Percentiles rank a stretch among this genome's conserved stretches.
Conservation (phyloP, 2,888 invertebrate species). For the Lithophane semibrunnea region DNA sequence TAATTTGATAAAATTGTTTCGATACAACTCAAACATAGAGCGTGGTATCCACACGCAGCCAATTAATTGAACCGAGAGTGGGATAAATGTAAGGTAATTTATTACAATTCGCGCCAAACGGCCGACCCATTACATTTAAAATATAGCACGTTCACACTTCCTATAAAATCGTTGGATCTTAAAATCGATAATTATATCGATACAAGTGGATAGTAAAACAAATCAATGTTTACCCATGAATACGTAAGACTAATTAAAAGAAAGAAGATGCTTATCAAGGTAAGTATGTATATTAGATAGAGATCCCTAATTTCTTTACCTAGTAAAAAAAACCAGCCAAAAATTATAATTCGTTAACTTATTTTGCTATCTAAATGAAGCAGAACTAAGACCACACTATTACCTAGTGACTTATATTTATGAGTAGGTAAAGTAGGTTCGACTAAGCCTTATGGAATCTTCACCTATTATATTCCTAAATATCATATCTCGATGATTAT, state of each 20-base stretch:
- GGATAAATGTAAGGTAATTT: constrained; percentile 87
- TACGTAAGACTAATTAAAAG: neutral
- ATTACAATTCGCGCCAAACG: constrained; percentile 81
- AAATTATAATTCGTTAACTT: neutral
- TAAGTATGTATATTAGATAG: neutral
- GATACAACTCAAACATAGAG: constrained; percentile 63
- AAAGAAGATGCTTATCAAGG: neutral
- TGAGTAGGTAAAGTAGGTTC: neutral
- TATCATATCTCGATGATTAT: constrained; percentile 11
- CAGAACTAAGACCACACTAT: neutral
- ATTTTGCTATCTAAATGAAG: too few relatives aligned
- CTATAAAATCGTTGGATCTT: constrained; percentile 74
- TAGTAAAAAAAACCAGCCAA: neutral
- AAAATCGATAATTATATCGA: constrained; percentile 45
- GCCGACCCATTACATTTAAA: constrained; percentile 85
- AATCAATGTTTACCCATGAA: neutral
- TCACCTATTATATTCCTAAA: constrained; percentile 11
- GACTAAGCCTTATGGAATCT: neutral
- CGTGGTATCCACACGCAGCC: constrained; percentile 75
- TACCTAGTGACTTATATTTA: too few relatives aligned
- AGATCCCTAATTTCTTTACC: neutral
- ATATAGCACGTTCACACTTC: constrained; percentile 82
- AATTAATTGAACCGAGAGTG: constrained; percentile 83
- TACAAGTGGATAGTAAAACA: constrained; percentile 2
- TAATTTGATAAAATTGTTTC: constrained; percentile 51